phyloP scores from a whole-genome alignment of 2,888 invertebrate species.

The Acanthosoma haemorrhoidale region DNA sequence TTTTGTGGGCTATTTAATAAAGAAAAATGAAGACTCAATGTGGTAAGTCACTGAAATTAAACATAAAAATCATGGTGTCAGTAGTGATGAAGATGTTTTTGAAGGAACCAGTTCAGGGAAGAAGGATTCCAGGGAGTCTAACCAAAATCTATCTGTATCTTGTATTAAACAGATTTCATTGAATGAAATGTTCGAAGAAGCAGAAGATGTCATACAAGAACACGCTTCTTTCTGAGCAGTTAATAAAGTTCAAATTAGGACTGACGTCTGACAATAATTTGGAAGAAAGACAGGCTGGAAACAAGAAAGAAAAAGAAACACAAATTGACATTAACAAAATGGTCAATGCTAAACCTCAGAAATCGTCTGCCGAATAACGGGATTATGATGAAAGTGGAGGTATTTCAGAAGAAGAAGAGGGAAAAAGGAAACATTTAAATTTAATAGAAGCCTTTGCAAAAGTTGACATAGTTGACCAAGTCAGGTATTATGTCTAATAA shows the following conservation, averaged over 20 bases:
- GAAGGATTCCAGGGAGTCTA: slow-evolving; percentile 11
- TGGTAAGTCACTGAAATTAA: too few species aligned
- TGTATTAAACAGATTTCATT: too few species aligned
- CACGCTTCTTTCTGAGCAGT: too few species aligned
- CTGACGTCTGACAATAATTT: too few species aligned
- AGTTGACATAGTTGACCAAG: slow-evolving; percentile 86
- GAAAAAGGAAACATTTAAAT: slow-evolving; percentile 57
- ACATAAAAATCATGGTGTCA: too few species aligned
- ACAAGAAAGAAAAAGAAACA: slow-evolving; percentile 41
- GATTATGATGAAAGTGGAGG: slow-evolving; percentile 50
- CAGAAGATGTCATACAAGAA: too few species aligned
- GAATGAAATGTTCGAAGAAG: too few species aligned
- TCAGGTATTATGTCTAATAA: too few species aligned
- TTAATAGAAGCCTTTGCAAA: slow-evolving; percentile 91
- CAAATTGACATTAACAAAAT: slow-evolving; percentile 65
- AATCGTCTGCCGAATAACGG: slow-evolving; percentile 56
- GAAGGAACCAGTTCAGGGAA: slow-evolving; percentile 38
- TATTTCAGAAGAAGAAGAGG: slow-evolving; percentile 54
- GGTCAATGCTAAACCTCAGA: slow-evolving; percentile 59
- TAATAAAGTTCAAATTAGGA: too few species aligned
- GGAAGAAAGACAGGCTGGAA: too few species aligned
- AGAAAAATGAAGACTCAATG: too few species aligned
- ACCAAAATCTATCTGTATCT: slow-evolving; percentile 17
- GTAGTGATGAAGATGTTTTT: slow-evolving; percentile 36
- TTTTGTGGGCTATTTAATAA: too few species aligned